Base-by-base conservation (phyloP, 1,140 invertebrate genomes). In the Apis cerana region DNA sequence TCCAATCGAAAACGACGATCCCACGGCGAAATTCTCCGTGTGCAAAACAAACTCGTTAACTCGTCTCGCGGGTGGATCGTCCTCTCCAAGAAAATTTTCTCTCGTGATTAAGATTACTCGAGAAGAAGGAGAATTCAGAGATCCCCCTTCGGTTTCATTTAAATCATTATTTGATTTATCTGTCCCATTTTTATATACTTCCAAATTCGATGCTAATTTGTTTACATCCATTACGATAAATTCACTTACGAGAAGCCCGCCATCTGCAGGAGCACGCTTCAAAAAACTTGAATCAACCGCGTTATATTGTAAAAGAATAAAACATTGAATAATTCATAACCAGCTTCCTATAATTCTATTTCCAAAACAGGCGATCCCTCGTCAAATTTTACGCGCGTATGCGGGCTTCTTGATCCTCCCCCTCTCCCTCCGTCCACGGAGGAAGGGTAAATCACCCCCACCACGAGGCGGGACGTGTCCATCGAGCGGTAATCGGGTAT, bases 401-500 rank as follows among this genome's bases (percentile, higher is more conserved):
- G 75, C 85, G 85, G 85, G 85, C 56, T 80, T 48, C 50, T 79
- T 71, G 59, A 50, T 61, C 17, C 65, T 62, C 58, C 15, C 27
- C 61, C 15, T 1, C 64, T 62, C 52, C 12, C 52, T 67, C 33
- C 7, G 50, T 65, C 27, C 62, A 27, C 65, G 15, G 64, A 2
- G 8, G 54, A 2, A 33, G 33, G 33, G 33, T 43, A 58, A 59
- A 43, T 82, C 69, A 72, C 48, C 75, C 75, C 68, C 69, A 65
- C 71, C 48, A 67, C 67, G 74, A 72, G 76, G 61, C 52, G 56
- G 80, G 81, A 67, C 81, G 86, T 80, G 58, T 74, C 85, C 88
- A 90, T 92, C 88, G 87, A 88, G 76, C 81, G 79, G 85, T 90
- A 90, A 92, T 92, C 88, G 87, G 90, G 85, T 87, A 80, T 27